phyloP scores from a whole-genome alignment of 2,797 vertebrate species.

The Chelidonichthys spinosus region DNA sequence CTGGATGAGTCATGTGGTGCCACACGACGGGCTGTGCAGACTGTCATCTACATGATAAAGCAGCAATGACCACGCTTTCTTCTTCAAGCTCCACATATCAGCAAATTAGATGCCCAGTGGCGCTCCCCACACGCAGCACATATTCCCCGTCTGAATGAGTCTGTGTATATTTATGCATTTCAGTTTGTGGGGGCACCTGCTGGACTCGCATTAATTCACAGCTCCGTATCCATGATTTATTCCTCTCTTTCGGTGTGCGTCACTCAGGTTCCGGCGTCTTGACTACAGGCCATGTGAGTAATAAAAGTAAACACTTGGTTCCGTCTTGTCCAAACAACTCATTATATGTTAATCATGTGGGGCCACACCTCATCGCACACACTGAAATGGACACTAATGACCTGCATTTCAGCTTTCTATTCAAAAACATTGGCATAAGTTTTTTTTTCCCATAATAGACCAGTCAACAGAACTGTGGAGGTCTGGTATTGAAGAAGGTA shows the following conservation, averaged over 20 bases:
- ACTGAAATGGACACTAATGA: slow-evolving; percentile 44
- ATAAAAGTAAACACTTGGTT: slow-evolving; percentile 52
- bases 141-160: slow-evolving; percentile 41
- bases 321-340: slow-evolving; percentile 52
- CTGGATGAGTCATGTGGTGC: slow-evolving; percentile 51
- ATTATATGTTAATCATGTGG: slow-evolving; percentile 65
- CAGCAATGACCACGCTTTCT: slow-evolving; percentile 24
- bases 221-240: slow-evolving; percentile 30
- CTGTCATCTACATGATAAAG: slow-evolving; percentile 60
- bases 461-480: background rate
- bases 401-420: slow-evolving; percentile 33
- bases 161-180: slow-evolving; percentile 44
- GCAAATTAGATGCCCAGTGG: slow-evolving; percentile 42
- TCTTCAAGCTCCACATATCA: slow-evolving; percentile 37
- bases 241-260: slow-evolving; percentile 9
- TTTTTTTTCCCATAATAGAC: slow-evolving; percentile 59
- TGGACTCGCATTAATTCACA: slow-evolving; percentile 41
- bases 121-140: slow-evolving; percentile 17
- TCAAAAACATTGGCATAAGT: slow-evolving; percentile 33
- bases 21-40: slow-evolving; percentile 17
- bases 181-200: slow-evolving; percentile 34
- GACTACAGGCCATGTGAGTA: slow-evolving; percentile 1
- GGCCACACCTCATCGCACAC: slow-evolving; percentile 60
- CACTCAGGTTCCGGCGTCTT: background rate
- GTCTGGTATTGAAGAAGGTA: slow-evolving; percentile 45